Evolutionary conservation across 2,797 vertebrate genomes (phyloP).

Genomic region (Amazonetta brasiliensis): DNA sequence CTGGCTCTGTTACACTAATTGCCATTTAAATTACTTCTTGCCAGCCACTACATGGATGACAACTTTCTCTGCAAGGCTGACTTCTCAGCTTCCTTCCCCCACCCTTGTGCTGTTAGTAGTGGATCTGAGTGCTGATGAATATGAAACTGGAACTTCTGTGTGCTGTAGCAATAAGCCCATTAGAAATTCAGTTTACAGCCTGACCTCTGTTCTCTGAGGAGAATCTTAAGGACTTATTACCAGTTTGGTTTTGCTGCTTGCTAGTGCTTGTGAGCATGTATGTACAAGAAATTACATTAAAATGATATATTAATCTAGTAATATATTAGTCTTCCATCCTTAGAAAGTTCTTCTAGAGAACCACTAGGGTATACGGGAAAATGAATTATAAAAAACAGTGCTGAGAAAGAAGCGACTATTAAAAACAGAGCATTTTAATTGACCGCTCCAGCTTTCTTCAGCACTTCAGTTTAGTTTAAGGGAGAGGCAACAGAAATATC

Average conservation of each 20-base stretch:
- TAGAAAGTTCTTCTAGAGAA: neutral
- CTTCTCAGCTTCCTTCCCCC: neutral
- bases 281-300: neutral
- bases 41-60: neutral
- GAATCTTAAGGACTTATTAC: neutral
- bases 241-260: neutral
- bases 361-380: neutral
- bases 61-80: neutral
- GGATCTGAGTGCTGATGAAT: accelerated
- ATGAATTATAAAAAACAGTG: neutral
- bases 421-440: neutral
- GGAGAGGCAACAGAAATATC: neutral
- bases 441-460: neutral
- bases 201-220: constrained; percentile 11
- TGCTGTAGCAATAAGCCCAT: neutral
- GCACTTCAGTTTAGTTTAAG: neutral
- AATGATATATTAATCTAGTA: neutral
- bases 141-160: neutral
- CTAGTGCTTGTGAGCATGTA: neutral
- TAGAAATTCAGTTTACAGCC: neutral
- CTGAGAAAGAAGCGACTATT: neutral
- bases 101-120: neutral
- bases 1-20: neutral
- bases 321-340: neutral
- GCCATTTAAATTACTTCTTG: neutral